Conservation (phyloP, 1,140 invertebrate genomes). For the Euura saliciscinereae region DNA sequence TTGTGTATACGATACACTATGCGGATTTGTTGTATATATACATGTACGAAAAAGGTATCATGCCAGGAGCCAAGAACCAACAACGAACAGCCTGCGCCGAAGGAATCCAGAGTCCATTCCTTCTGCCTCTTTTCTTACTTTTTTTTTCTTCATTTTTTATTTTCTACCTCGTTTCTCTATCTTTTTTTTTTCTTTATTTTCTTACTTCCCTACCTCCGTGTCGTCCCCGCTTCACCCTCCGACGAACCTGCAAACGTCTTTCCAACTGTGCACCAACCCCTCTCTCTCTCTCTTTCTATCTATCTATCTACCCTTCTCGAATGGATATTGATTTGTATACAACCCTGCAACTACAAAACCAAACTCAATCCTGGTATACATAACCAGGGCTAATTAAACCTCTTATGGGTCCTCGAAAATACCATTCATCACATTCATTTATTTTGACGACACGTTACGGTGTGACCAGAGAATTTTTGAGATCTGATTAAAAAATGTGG, state of each 20-base stretch:
- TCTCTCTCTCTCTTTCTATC: constrained; percentile 17
- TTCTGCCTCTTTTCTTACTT: background rate
- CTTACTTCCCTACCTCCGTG: background rate
- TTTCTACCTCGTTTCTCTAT: no score
- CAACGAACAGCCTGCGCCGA: background rate
- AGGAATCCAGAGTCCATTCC: background rate
- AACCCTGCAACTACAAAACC: constrained; percentile 8
- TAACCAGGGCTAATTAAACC: background rate
- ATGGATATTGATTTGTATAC: constrained; percentile 36
- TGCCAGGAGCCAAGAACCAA: background rate
- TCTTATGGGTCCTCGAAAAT: background rate
- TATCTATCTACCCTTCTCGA: constrained; percentile 23
- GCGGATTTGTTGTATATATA: background rate
- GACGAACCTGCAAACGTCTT: constrained; percentile 9
- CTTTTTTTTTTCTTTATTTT: background rate
- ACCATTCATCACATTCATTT: no score
- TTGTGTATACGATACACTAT: background rate
- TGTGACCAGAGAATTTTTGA: no score
- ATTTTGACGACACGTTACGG: background rate
- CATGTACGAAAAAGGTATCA: background rate
- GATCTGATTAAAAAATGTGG: no score
- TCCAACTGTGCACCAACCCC: constrained; percentile 17
- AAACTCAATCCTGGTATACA: background rate
- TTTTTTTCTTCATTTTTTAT: no score
- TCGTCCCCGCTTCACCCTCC: constrained; percentile 3